Percentiles rank a stretch among this genome's conserved stretches.
phyloP scores from a whole-genome alignment of 2,888 invertebrate genomes.

The Stenoptilia bipunctidactyla region DNA sequence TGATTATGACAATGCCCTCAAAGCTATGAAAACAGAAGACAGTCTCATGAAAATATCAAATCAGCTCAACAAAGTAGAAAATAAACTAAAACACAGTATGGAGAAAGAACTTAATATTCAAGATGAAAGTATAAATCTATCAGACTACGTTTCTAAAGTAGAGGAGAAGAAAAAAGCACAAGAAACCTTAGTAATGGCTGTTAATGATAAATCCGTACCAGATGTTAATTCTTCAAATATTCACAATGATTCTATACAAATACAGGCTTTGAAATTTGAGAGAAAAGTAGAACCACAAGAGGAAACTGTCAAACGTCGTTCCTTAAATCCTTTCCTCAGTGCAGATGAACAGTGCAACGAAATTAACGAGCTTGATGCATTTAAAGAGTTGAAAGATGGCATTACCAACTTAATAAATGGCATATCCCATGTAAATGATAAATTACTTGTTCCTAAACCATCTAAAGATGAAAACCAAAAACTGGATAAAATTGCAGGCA shows the following conservation, averaged over 20 bases:
- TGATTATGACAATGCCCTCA: slow-evolving; percentile 23
- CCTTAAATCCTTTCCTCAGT: slow-evolving; percentile 51
- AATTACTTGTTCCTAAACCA: slow-evolving; percentile 42
- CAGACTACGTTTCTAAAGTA: slow-evolving; percentile 27
- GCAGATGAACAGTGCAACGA: slow-evolving; percentile 48
- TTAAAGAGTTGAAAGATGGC: slow-evolving; percentile 62
- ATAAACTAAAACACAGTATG: slow-evolving; percentile 56
- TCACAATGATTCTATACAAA: slow-evolving; percentile 35
- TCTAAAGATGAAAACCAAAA: slow-evolving; percentile 16
- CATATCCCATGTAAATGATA: slow-evolving; percentile 62
- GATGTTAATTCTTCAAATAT: slow-evolving; percentile 31
- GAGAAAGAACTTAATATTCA: slow-evolving; percentile 54
- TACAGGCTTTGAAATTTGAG: slow-evolving; percentile 19
- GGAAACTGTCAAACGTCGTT: slow-evolving; percentile 10
- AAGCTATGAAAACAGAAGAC: slow-evolving; percentile 60
- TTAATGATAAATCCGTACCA: slow-evolving; percentile 34
- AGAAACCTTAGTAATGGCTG: slow-evolving; percentile 31
- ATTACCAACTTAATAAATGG: slow-evolving; percentile 65
- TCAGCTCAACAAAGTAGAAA: slow-evolving; percentile 60
- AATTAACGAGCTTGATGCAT: slow-evolving; percentile 58
- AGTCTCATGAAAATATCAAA: slow-evolving; percentile 61
- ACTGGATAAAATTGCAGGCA: slow-evolving; percentile 27
- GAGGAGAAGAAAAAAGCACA: slow-evolving; percentile 34
- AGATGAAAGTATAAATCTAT: slow-evolving; percentile 41
- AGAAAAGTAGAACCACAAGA: background rate